Evolutionary conservation across 2,797 vertebrate genomes (phyloP).

Genomic region (Heliangelus exortis): DNA sequence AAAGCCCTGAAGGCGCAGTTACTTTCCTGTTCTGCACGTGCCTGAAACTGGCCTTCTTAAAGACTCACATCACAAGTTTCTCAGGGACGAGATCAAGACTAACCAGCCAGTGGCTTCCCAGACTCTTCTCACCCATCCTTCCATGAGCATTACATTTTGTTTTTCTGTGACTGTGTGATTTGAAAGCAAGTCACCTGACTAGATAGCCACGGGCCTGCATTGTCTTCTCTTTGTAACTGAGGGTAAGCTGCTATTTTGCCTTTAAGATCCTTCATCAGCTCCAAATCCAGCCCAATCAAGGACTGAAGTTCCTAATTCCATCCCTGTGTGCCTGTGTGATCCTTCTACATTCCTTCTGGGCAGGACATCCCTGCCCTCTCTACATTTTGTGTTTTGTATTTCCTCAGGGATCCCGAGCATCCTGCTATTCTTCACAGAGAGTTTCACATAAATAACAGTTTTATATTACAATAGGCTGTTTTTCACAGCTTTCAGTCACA

Average conservation of each 20-base stretch:
- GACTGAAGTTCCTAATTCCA: not conserved
- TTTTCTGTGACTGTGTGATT: not conserved
- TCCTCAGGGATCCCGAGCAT: not conserved
- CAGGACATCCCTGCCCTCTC: not conserved
- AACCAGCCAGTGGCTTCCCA: not conserved
- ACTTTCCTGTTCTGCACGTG: not conserved
- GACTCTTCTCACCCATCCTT: not conserved
- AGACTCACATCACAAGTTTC: not conserved
- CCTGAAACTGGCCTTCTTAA: not conserved
- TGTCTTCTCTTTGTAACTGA: not conserved
- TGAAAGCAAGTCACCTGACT: not conserved
- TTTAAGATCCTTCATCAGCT: not conserved
- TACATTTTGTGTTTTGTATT: not conserved
- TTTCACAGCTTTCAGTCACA: slow-evolving; percentile 21
- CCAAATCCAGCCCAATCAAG: not conserved
- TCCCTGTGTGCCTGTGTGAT: not conserved
- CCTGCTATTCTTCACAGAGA: not conserved
- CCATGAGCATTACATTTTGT: not conserved
- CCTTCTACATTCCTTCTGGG: not conserved
- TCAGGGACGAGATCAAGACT: not conserved
- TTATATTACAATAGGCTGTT: not conserved
- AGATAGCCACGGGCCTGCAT: no score
- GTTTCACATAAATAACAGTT: slow-evolving; percentile 17
- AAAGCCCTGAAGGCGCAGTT: not conserved
- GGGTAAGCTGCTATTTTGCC: not conserved